Evolutionary conservation across 2,888 invertebrate species (phyloP).

Genomic region (Spilarctia lutea): DNA sequence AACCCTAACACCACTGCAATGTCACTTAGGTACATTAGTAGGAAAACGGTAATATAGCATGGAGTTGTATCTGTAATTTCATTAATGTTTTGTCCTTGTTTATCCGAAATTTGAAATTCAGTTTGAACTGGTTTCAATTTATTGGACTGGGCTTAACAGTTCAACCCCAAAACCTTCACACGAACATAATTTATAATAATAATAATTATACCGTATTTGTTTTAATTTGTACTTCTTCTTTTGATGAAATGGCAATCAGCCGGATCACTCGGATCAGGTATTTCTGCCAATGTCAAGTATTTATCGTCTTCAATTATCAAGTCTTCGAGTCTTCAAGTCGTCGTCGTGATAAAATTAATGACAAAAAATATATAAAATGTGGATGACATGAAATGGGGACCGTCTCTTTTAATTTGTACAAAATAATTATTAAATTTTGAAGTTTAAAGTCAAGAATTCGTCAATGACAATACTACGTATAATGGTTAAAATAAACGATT

Average conservation of each 20-base stretch:
- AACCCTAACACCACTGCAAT: conserved; percentile 10
- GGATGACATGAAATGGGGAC: no score
- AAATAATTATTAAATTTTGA: conserved; percentile 9
- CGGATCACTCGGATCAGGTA: no score
- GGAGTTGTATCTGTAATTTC: conserved; percentile 47
- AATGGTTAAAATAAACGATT: conserved; percentile 44
- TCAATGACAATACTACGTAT: conserved; percentile 22
- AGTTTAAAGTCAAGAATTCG: conserved; percentile 22
- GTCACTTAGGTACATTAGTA: conserved; percentile 22
- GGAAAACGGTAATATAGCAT: conserved; percentile 35
- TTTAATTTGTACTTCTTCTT: background rate
- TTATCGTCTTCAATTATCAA: no score
- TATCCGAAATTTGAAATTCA: conserved; percentile 34
- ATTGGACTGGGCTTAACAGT: conserved; percentile 15
- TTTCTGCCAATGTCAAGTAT: no score
- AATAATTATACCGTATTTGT: background rate
- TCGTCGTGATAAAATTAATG: no score
- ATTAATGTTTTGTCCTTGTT: conserved; percentile 55
- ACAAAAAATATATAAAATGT: no score
- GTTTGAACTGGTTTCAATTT: conserved; percentile 36
- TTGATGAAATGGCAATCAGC: no score
- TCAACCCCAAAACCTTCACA: background rate
- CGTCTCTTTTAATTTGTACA: background rate
- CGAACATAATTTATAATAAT: background rate
- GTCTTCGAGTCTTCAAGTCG: no score